Evolutionary conservation across 2,888 invertebrate genomes (phyloP), one percentile per base, ranked within the genome.

Genomic region (Ectemnius lituratus): DNA sequence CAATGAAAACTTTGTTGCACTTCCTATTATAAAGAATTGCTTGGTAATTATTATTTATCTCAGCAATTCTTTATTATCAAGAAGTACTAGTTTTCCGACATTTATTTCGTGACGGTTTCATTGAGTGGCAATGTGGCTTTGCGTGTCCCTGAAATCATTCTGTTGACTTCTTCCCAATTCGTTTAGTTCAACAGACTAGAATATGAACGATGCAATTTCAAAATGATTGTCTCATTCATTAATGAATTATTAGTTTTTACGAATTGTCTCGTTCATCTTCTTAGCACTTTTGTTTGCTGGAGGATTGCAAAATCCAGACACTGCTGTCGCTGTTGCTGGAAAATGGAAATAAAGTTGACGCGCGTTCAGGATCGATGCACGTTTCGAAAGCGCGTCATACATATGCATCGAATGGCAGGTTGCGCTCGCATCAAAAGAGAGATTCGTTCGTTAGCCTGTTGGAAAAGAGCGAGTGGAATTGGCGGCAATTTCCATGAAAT

Each of bases 111-210:
- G 18, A 6, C 16, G 4, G 45, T 52, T 20, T 16, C 20, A 20
- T 37, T 27, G 11, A 59, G 37, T 52, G 47, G 47, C 49, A 52
- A 64, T 59, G 52, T 70, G 63, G 52, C 59, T 52, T 59, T 45
- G 28, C 52, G 47, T 23, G 16, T 45, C 8, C 46, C 6, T 1
- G 8, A 37, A 37, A 13, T 8, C 20, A 37, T 18, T 23, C 23
- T n/a, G 20, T 14, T 37, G 5, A 28, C 6, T 28, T 14, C 27
- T 6, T 6, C 37, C 58, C 16, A 58, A 13, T 5, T 18, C 58
- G 18, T 23, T 5, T 23, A 4, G 6, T 13, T 6, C 14, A 13
- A 13, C 23, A 14, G 2, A 16, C 59, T 2, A 27, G 14, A 28
- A 37, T 3, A 11, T 37, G 37, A 2, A 37, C 37, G 37, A 37